Conservation (phyloP, 2,888 invertebrate genomes). For the Alviniconcha strummeri region DNA sequence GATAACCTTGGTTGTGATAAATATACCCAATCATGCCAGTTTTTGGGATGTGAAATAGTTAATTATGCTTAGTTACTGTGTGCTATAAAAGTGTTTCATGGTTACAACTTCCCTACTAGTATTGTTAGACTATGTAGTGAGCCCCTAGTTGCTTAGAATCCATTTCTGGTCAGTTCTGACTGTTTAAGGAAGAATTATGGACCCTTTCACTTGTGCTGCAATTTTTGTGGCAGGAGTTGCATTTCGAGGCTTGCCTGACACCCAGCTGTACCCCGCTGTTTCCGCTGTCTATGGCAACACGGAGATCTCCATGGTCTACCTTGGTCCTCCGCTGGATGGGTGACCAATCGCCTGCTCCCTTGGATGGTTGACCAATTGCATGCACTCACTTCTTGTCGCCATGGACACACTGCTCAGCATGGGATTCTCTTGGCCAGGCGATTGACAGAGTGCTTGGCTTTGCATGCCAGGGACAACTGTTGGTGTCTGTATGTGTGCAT, state of each 20-base stretch:
- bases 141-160: no score
- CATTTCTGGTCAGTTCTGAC: no score
- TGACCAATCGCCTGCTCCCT: slow-evolving; percentile 46
- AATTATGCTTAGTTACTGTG: no score
- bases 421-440: background rate
- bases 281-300: slow-evolving; percentile 99
- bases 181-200: no score
- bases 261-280: slow-evolving; percentile 94
- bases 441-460: background rate
- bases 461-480: background rate
- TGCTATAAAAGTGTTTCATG: no score
- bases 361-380: background rate
- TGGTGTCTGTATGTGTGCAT: background rate
- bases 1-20: no score
- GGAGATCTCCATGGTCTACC: slow-evolving; percentile 98
- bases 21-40: no score
- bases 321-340: slow-evolving; percentile 96
- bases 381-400: background rate
- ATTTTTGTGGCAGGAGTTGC: slow-evolving; percentile 82
- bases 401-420: slow-evolving; percentile 12
- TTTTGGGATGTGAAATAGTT: no score
- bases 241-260: slow-evolving; percentile 94
- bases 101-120: no score
- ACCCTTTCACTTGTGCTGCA: no score
- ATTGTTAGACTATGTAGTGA: no score